Percentiles rank a stretch among this genome's conserved stretches.
phyloP scores from a whole-genome alignment of 2,888 invertebrate species.

The Chloroclysta siterata region DNA sequence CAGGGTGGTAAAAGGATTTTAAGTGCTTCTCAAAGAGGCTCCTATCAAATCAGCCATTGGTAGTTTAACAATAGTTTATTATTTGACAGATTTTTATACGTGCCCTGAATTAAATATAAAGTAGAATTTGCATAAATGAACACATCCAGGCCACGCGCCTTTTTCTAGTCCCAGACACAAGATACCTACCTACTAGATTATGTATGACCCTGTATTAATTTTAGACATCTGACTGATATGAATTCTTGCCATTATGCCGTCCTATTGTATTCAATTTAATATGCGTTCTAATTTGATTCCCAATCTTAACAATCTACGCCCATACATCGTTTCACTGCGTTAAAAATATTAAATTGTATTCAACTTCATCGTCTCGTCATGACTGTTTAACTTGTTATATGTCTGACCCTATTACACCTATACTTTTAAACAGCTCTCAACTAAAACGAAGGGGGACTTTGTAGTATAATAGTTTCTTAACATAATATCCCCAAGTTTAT shows the following conservation, averaged over 20 bases:
- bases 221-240: background rate
- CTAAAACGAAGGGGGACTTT: conserved; percentile 33
- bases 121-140: too few species aligned
- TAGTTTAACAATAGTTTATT: too few species aligned
- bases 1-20: too few species aligned
- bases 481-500: conserved; percentile 61
- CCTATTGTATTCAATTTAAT: background rate
- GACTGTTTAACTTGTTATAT: conserved; percentile 52
- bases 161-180: background rate
- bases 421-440: conserved; percentile 18
- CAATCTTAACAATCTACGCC: background rate
- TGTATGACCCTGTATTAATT: background rate
- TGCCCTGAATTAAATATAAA: too few species aligned
- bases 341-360: conserved; percentile 18
- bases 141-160: background rate
- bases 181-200: background rate
- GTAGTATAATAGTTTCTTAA: conserved; percentile 40
- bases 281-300: background rate
- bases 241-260: background rate
- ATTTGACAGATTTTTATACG: too few species aligned
- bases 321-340: background rate
- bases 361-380: conserved; percentile 28
- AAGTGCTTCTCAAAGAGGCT: too few species aligned
- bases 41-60: too few species aligned
- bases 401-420: conserved; percentile 39